Evolutionary conservation across 2,797 vertebrate species (phyloP).

Genomic region (Melanotaenia pygmaea): DNA sequence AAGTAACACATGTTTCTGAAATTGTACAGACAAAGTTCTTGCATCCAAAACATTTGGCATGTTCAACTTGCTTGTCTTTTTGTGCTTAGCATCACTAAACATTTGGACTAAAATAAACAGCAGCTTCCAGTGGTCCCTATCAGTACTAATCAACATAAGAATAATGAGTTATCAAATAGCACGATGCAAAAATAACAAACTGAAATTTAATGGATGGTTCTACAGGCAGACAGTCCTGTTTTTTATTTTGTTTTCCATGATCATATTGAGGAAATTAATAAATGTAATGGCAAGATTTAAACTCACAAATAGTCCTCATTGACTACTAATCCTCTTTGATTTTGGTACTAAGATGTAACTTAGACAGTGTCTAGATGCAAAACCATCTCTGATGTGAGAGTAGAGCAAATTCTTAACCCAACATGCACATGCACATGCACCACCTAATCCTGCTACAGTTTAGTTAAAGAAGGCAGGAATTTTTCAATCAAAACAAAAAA

Average conservation of each 20-base stretch:
- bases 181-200: neutral
- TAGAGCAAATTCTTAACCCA: neutral
- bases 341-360: neutral
- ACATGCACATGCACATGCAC: neutral
- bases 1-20: neutral
- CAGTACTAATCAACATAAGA: neutral
- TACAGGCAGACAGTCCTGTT: no score
- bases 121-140: neutral
- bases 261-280: no score
- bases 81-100: neutral
- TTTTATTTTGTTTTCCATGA: no score
- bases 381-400: neutral
- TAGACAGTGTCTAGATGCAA: neutral
- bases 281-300: neutral
- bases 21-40: neutral
- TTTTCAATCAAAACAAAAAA: neutral
- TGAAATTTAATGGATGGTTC: no score
- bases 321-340: neutral
- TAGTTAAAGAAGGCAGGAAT: neutral
- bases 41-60: neutral
- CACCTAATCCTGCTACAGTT: neutral
- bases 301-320: neutral
- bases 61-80: neutral
- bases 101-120: neutral
- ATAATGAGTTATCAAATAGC: neutral